phyloP scores from a whole-genome alignment of 1,140 invertebrate species.

The Sminthurides bifidus region DNA sequence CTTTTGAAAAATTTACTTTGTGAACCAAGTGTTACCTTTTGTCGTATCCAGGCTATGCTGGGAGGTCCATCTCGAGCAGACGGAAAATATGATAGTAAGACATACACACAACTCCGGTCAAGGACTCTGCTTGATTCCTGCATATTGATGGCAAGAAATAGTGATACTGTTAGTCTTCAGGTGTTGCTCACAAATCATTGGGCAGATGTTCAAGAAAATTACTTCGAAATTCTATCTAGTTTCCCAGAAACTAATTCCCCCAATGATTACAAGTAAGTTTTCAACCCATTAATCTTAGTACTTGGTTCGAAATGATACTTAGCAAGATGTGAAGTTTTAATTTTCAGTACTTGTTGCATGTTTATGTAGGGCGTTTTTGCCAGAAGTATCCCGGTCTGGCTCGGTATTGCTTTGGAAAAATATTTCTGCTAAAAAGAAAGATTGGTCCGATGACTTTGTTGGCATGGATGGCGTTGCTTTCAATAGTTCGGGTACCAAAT shows the following conservation, averaged over 20 bases:
- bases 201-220: slow-evolving; percentile 48
- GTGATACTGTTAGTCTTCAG: slow-evolving; percentile 46
- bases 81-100: slow-evolving; percentile 43
- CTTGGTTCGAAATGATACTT: not conserved
- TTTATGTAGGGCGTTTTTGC: slow-evolving; percentile 42
- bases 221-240: slow-evolving; percentile 56
- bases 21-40: too few species aligned
- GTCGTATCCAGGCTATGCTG: slow-evolving; percentile 37
- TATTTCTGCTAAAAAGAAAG: slow-evolving; percentile 43
- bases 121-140: slow-evolving; percentile 46
- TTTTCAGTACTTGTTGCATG: slow-evolving; percentile 13
- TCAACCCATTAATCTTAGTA: not conserved
- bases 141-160: slow-evolving; percentile 50
- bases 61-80: slow-evolving; percentile 38
- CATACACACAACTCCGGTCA: slow-evolving; percentile 49
- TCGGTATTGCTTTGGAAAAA: slow-evolving; percentile 42
- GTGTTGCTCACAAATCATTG: slow-evolving; percentile 60
- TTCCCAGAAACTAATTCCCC: slow-evolving; percentile 65
- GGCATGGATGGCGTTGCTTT: not conserved
- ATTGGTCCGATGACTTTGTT: slow-evolving; percentile 49
- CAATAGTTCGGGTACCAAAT: not conserved
- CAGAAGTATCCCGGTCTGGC: slow-evolving; percentile 41
- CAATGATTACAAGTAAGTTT: slow-evolving; percentile 45
- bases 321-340: slow-evolving; percentile 33
- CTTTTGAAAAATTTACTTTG: not conserved